Evolutionary conservation across 2,113 vertebrate genomes (phyloP), one percentile per base, ranked within the genome.

Genomic region (Eublepharis macularius): DNA sequence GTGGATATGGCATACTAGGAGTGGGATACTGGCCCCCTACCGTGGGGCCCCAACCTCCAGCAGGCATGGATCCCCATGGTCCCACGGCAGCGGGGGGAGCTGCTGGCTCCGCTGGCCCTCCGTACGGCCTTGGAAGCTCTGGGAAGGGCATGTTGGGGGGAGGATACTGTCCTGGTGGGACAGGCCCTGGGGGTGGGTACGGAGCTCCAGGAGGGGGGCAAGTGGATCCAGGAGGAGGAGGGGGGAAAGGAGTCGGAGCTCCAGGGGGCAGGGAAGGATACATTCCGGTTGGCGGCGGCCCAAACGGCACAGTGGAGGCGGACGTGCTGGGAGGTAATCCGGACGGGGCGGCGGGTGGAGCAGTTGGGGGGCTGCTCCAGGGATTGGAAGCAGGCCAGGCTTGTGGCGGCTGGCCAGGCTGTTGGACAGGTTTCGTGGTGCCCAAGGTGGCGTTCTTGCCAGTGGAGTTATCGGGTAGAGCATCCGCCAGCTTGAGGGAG

Each of bases 211-310:
- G 84, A 51, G 45, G 96, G 95, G 90, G 95, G 96, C 77, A 86
- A 45, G 77, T 26, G 2, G 84, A 86, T 93, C 95, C 96, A 32
- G 95, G 95, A 87, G 95, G 94, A 91, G 96, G 96, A 93, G 92
- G 93, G 84, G 96, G 96, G 94, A 97, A 97, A 89, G 95, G 94
- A 89, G 94, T 95, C 80, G 97, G 97, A 13, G 95, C 96, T 95
- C 96, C 95, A 6, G 95, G 95, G 93, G 96, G 96, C 93, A 96
- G 95, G 57, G 97, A 96, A 89, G 96, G 96, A 93, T 97, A 97
- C 94, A 97, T 96, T 94, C 95, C 97, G n/a, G 95, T 91, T 29
- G 96, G 95, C 0, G 96, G 95, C 72, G 96, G 96, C 90, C 97
- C 97, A 24, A 96, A 97, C 41, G 97, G 96, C 94, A 96, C 94